These are phyloP conservation scores for Mythimna albipuncta DNA, from an alignment of 2,888 invertebrate species.

Conservation along the genomic window DNA sequence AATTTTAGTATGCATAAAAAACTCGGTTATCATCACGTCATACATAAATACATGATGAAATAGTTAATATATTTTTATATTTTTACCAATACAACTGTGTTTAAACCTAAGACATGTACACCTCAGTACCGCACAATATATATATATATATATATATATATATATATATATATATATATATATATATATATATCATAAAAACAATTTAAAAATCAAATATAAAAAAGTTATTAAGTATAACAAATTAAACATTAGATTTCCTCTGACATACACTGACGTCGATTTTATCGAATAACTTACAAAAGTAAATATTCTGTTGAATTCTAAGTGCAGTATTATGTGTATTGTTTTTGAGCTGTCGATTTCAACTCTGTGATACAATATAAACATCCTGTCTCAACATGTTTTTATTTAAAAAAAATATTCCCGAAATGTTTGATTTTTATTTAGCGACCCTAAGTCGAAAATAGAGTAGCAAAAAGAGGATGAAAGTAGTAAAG, in stretches of 20 bases:
- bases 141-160: slow-evolving; percentile 8
- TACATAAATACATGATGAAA: slow-evolving; percentile 53
- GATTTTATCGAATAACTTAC: slow-evolving; percentile 39
- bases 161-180: too few species aligned
- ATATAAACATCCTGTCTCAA: background rate
- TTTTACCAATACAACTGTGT: slow-evolving; percentile 20
- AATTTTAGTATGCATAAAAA: background rate
- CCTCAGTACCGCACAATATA: slow-evolving; percentile 49
- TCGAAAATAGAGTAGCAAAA: too few species aligned
- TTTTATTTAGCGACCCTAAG: background rate
- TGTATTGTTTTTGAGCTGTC: slow-evolving; percentile 17
- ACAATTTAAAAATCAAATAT: slow-evolving; percentile 20
- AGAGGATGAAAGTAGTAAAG: too few species aligned
- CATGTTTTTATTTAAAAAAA: background rate
- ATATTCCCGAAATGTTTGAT: background rate
- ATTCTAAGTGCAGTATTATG: slow-evolving; percentile 2
- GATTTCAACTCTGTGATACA: background rate
- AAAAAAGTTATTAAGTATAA: background rate
- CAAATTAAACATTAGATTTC: slow-evolving; percentile 25
- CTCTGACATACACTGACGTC: slow-evolving; percentile 42
- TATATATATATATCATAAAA: slow-evolving; percentile 25
- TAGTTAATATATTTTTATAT: slow-evolving; percentile 30
- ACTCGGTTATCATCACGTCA: slow-evolving; percentile 12
- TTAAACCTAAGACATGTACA: slow-evolving; percentile 40
- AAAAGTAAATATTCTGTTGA: slow-evolving; percentile 4